Evolutionary conservation across 2,113 vertebrate species (phyloP).

Genomic region (Prietella phreatophila): DNA sequence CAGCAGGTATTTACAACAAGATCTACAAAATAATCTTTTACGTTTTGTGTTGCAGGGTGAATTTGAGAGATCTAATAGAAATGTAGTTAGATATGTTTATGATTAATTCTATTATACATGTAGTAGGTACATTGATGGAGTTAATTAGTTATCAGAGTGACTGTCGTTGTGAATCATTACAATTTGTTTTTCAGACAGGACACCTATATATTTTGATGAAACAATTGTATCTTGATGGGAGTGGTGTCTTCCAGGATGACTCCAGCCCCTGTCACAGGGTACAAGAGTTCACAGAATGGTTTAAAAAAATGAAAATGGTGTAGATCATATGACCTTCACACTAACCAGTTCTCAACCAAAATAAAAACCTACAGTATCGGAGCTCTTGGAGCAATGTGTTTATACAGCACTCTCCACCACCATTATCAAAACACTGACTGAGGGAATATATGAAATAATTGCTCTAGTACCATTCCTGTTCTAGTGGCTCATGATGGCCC

Average conservation of each 20-base stretch:
- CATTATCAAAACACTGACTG: not conserved
- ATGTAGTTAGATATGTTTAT: not conserved
- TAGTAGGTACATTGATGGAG: not conserved
- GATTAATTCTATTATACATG: not conserved
- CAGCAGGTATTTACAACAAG: not conserved
- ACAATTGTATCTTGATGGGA: not conserved
- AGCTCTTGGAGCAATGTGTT: not conserved
- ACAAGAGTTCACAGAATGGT: not conserved
- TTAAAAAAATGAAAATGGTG: not conserved
- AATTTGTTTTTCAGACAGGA: not conserved
- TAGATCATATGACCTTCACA: slow-evolving; percentile 1
- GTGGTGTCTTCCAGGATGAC: not conserved
- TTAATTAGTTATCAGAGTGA: not conserved
- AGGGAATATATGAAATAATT: not conserved
- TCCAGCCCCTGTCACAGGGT: not conserved
- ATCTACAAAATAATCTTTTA: not conserved
- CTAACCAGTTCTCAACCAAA: slow-evolving; percentile 1
- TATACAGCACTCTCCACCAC: not conserved
- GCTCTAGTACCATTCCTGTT: not conserved
- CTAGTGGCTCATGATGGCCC: not conserved
- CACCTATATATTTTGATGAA: not conserved
- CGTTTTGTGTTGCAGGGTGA: not conserved
- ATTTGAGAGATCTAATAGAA: not conserved
- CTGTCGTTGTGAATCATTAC: not conserved
- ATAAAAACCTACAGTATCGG: not conserved